Evolutionary conservation across 23 tunicate species (phyloP), one percentile per base, ranked within the genome.

Genomic region (Halocynthia aurantium): DNA sequence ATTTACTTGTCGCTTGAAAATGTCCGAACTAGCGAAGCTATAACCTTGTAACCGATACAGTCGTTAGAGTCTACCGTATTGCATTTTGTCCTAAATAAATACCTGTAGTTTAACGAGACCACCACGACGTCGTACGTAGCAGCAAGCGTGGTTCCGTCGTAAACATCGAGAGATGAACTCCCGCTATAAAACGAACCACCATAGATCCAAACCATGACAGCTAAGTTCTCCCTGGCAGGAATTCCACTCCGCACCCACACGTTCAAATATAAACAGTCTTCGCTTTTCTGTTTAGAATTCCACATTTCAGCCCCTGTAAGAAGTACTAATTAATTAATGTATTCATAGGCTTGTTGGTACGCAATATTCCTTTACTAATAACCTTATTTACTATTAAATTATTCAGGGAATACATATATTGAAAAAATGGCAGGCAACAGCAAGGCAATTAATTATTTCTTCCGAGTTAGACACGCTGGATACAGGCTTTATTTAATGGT

Each of bases 131-230:
- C 82, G 7, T 85, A 88, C 7, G 61, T 21, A 55, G 85, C 95
- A 51, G 95, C 82, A 7, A 89, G 56, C 67, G 79, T 75, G 7
- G 85, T 67, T 18, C 95, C 95, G 56, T 89, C 88, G 69, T 89
- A 89, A 21, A 89, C 57, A 40, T 75, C 54, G 7, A 89, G 77
- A 9, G 95, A 77, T 9, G 86, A 15, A 4, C 85, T 89, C 22
- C 95, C 95, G 49, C 84, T 73, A 52, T 50, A 78, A 62, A 79
- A 89, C 21, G 95, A 89, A 7, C 95, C 95, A 10, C 95, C 95
- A 60, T 71, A 89, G 20, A 89, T 84, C 95, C 95, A 89, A 40
- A 84, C 87, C 95, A 89, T 84, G 4, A 89, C 95, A 51, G 95
- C 64, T 10, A 73, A 61, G 19, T 71, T 84, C 51, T 60, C 57